A percentile compares a stretch with the other conserved stretches of the same genome.
Evolutionary conservation across 2,888 invertebrate genomes (phyloP).

Genomic region (Chloroclystis v-ata): DNA sequence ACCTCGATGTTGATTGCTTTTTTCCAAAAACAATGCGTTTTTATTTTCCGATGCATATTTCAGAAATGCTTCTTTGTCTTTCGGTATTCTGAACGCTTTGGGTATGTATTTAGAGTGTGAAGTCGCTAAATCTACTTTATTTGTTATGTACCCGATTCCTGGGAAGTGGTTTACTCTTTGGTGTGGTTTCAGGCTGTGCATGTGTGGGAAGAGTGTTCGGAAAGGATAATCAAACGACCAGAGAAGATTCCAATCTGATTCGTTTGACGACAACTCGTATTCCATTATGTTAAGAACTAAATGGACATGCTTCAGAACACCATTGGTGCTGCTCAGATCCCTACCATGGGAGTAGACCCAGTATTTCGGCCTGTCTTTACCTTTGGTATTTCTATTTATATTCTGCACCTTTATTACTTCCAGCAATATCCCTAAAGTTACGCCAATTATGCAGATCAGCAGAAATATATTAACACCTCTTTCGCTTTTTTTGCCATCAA

Average conservation of each 20-base stretch:
- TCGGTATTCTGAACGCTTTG: slow-evolving; percentile 91
- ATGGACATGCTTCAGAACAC: slow-evolving; percentile 88
- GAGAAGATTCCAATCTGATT: slow-evolving; percentile 87
- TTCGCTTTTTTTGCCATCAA: slow-evolving; percentile 28
- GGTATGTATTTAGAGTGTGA: slow-evolving; percentile 89
- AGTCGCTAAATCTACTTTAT: slow-evolving; percentile 92
- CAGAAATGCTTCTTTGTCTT: slow-evolving; percentile 83
- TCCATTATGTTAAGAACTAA: slow-evolving; percentile 87
- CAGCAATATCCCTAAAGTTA: slow-evolving; percentile 52
- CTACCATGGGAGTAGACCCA: slow-evolving; percentile 78
- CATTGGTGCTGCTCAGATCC: slow-evolving; percentile 78
- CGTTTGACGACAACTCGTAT: slow-evolving; percentile 77
- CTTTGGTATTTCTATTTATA: slow-evolving; percentile 32
- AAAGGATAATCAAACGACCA: slow-evolving; percentile 98
- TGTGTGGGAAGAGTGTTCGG: slow-evolving; percentile 66
- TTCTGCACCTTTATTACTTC: slow-evolving; percentile 51
- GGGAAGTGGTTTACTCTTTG: slow-evolving; percentile 96
- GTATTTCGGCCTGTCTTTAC: slow-evolving; percentile 49
- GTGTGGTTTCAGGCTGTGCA: slow-evolving; percentile 80
- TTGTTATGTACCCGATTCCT: slow-evolving; percentile 94
- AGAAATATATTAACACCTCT: slow-evolving; percentile 46
- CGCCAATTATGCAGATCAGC: slow-evolving; percentile 54
- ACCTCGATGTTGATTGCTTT: slow-evolving; percentile 93
- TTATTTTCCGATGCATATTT: slow-evolving; percentile 82
- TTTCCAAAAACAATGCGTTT: slow-evolving; percentile 89